Evolutionary conservation across 2,113 vertebrate genomes (phyloP), one percentile per base, ranked within the genome.

Genomic region (Macrotis lagotis): DNA sequence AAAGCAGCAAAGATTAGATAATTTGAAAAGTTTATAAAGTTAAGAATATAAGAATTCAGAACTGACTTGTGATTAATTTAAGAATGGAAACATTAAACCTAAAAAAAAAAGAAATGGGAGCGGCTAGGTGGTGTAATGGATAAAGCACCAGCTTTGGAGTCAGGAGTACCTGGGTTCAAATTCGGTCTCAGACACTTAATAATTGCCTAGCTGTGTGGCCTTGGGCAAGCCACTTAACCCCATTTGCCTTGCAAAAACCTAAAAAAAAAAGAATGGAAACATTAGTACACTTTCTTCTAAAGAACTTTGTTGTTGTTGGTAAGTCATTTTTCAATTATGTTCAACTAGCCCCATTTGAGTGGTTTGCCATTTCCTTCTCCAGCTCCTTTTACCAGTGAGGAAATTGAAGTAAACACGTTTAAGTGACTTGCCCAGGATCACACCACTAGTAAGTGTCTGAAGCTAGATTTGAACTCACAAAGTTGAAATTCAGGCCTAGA

Each of bases 1-100:
- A 52, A 95, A 91, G 48, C 55, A 95, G 50, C 90, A 91, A 91
- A 50, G 91, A 48, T 83, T 59, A 92, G 89, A 37, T 97, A 49
- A 49, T 95, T 95, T 44, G 48, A 93, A 50, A 90, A 91, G 90
- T 50, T 83, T 92, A 66, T n/a, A 92, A 47, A 88, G 37, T 94
- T 89, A 91, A 5, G 94, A 44, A 5, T 93, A 22, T 97, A 88
- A 95, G 93, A 52, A 50, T 83, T 0, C 48, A 6, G 2, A 51
- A 91, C 92, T 94, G 37, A 7, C 59, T n/a, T 83, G 19, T 44
- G 66, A 44, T 83, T 44, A n/a, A 83, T 44, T n/a, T 24, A 19
- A 44, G n/a, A 83, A 83, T 44, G 66, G 66, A 83, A 83, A 83
- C 19, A 83, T 22, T 44, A 83, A 7, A 83, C n/a, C n/a, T n/a